Base-by-base conservation (phyloP, 2,888 invertebrate species). In the Cartodere bifasciata region DNA sequence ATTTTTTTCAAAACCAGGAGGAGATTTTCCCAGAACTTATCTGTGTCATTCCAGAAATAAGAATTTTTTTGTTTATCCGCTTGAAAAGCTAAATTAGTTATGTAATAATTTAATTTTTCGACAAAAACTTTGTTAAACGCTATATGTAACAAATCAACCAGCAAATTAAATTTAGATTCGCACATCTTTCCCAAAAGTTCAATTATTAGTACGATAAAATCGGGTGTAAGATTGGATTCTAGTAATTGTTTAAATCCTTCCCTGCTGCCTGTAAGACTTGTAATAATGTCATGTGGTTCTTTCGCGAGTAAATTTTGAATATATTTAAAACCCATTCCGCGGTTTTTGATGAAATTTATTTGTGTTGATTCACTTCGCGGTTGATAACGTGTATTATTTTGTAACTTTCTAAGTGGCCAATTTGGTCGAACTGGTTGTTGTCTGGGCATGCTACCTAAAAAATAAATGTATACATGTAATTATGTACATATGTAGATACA, bases 201-300 rank as follows among this genome's bases (percentile, higher is more conserved):
- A 2, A 65, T 54, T 12, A 68, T 59, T 33, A 68, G 46, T 30
- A 67, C 62, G 36, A 67, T 56, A 40, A 58, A 61, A 43, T 68
- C 68, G 16, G 60, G 60, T 47, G 62, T 63, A 4, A 67, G 41
- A 31, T 64, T 57, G 4, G 48, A 48, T 16, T 63, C 56, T 11
- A 67, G 46, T 6, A 66, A 54, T 27, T 60, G 58, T 58, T 62
- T 62, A 44, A 67, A 67, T 1, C 64, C 64, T 2, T 60, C 56
- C 29, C 61, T 50, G 28, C 63, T 57, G 4, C 31, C 34, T 5
- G 62, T 51, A 3, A 68, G 52, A 52, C 63, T 62, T 23, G 63
- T 41, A 23, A 59, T 60, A 31, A 66, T 48, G 36, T 58, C 50
- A 21, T 63, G 58, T 11, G 62, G 55, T 37, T 59, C 53, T 36